Evolutionary conservation across 2,797 vertebrate species (phyloP), one percentile per base, ranked within the genome.

Genomic region (Cyprinodon diabolis): DNA sequence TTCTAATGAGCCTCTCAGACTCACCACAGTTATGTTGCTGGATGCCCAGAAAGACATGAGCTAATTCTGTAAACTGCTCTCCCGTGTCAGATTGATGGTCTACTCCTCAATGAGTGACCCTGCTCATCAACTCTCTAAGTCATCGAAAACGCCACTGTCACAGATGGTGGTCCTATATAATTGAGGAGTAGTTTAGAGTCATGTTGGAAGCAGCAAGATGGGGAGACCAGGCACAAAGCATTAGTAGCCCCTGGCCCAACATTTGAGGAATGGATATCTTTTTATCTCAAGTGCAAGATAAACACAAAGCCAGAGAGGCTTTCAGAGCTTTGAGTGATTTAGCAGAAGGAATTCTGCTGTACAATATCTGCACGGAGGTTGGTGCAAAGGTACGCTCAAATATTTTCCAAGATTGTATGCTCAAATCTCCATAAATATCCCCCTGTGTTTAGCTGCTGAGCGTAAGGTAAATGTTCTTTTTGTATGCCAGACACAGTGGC

Each of bases 381-480:
- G 86, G 86, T 83, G 78, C 87, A 91, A 88, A 91, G 87, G 86
- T 90, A 93, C 87, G 89, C 85, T 87, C 56, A 30, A 86, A 89
- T 87, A 89, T 86, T 92, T 94, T 93, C 91, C 91, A 93, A 89
- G 90, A 92, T 92, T 92, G 84, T 86, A 90, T 89, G 89, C 92
- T 93, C 87, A 89, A 85, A 91, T 92, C 90, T 86, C 90, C 92
- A 84, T 89, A 92, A 92, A 92, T 86, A 89, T 83, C 71, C 79
- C 76, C 81, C 76, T 81, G 75, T 66, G 82, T 74, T 72, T 75
- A 87, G 86, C 72, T 72, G 72, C 87, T 66, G 83, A 89, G 76
- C 70, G 84, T 2, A 25, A 83, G 85, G 79, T 87, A 81, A 92
- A 87, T 79, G 83, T 87, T 86, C 67, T 87, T 75, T 77, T 69